A percentile compares a stretch with the other conserved stretches of the same genome.
Conservation (phyloP, 2,113 vertebrate genomes). For the Phaethornis superciliosus region DNA sequence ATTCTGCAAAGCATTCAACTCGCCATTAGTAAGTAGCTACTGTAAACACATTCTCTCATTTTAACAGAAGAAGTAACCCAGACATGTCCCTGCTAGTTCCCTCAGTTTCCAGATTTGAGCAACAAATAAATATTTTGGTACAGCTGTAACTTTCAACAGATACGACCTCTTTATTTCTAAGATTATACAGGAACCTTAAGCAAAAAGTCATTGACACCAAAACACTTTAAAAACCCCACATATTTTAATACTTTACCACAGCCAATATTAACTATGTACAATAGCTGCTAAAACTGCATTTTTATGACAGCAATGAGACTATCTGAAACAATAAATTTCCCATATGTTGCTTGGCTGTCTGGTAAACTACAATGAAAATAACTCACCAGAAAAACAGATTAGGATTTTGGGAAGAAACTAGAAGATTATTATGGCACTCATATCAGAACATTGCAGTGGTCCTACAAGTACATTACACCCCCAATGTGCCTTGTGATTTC, state of each 20-base stretch:
- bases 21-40: background rate
- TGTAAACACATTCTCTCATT: background rate
- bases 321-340: background rate
- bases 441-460: background rate
- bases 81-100: background rate
- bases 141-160: background rate
- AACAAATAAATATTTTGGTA: background rate
- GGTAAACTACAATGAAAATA: background rate
- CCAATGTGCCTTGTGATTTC: background rate
- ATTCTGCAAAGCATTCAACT: background rate
- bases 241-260: background rate
- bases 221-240: background rate
- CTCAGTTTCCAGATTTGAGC: background rate
- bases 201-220: background rate
- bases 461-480: background rate
- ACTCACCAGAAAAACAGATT: background rate
- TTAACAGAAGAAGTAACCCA: background rate
- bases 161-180: background rate
- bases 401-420: background rate
- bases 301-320: background rate
- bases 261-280: background rate
- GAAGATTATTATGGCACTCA: background rate
- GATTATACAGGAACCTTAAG: background rate
- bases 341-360: background rate
- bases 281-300: background rate